Conservation (phyloP, 2,113 vertebrate species). For the Strix aluco region DNA sequence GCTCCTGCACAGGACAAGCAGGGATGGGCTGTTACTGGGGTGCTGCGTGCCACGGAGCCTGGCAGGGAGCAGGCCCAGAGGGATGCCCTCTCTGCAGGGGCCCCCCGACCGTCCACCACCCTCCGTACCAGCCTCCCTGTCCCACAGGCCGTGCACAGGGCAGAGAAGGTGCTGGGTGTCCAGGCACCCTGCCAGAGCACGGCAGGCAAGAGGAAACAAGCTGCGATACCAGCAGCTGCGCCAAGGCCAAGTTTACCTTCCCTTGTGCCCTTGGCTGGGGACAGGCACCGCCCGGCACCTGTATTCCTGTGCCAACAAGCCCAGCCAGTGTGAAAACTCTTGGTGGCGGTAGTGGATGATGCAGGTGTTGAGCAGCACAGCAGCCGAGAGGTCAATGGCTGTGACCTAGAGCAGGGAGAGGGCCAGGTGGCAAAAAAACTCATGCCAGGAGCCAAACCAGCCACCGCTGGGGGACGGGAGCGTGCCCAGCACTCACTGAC, state of each 20-base stretch:
- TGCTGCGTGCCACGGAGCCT: accelerated
- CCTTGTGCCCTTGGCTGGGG: constrained; percentile 57
- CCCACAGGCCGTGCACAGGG: neutral
- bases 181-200: neutral
- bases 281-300: constrained; percentile 37
- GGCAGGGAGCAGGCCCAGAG: neutral
- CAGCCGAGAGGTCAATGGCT: constrained; percentile 86
- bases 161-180: neutral
- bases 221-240: neutral
- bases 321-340: constrained; percentile 93
- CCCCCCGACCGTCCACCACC: neutral
- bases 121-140: neutral
- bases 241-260: constrained; percentile 51
- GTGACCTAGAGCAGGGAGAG: constrained; percentile 81
- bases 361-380: constrained; percentile 88
- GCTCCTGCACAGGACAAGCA: constrained; percentile 64
- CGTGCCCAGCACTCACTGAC: constrained; percentile 28
- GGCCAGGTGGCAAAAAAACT: neutral
- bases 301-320: constrained; percentile 84
- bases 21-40: neutral
- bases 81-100: neutral
- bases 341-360: constrained; percentile 97
- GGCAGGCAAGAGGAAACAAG: neutral
- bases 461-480: neutral
- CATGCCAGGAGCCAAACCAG: neutral